Base-by-base conservation (phyloP, 2,113 vertebrate genomes). In the Cyprinodon brontotheroides region DNA sequence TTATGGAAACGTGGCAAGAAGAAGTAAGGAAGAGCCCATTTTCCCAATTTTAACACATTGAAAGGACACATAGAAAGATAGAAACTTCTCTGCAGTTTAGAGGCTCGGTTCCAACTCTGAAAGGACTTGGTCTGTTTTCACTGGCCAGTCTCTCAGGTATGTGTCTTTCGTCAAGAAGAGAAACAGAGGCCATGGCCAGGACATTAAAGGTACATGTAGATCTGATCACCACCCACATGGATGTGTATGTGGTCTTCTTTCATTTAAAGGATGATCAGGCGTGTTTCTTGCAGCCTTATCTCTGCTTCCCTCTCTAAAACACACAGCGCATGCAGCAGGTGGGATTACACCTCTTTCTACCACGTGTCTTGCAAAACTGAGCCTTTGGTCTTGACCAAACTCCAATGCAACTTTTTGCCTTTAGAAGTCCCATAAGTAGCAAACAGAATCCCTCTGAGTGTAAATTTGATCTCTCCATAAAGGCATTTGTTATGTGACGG, bases 181-280 rank as follows among this genome's bases (percentile, higher is more conserved):
- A 14, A 76, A 7, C n/a, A 47, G 11, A 41, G 72, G 53, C 72
- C 64, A 62, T 45, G 80, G 69, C 65, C 50, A 60, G 73, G 22
- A 37, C 45, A 29, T 73, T 22, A 38, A 43, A 43, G 47, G 40
- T 63, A 69, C 62, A 66, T n/a, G 29, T 29, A 2, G 38, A 15
- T 10, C n/a, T 61, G 73, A 78, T 74, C 76, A 65, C 72, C 77
- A 71, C 68, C 65, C 68, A 82, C 66, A 47, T n/a, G 36, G 63
- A 65, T 5, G 61, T 77, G 53, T 13, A n/a, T 48, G 57, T 74
- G 63, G 39, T 64, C 66, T 22, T 65, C 29, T 61, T 73, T 65
- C 12, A 66, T 71, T 70, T 68, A 70, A 68, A 65, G 15, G 72
- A 61, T 74, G 70, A 65, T 76, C 76, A 81, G 79, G 80, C 80